These are phyloP conservation scores for Drosophila cognata DNA, from an alignment of 2,888 invertebrate species.

Conservation along the genomic window DNA sequence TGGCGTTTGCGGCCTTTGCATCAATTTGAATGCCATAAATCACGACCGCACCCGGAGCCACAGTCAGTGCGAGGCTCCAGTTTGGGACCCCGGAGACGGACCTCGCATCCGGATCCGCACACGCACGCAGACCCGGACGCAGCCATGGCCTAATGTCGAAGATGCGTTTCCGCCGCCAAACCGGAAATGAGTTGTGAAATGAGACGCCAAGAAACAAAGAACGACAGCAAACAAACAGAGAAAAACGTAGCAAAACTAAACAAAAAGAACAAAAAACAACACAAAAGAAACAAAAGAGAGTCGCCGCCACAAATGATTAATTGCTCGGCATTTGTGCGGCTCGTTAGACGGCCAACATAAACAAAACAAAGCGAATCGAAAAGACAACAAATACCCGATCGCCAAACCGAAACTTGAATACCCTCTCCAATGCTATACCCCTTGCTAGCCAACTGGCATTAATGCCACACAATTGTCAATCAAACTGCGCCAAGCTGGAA, in stretches of 20 bases:
- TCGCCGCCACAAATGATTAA: conserved; percentile 53
- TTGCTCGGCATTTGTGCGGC: conserved; percentile 62
- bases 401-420: background rate
- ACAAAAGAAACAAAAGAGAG: conserved; percentile 18
- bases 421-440: background rate
- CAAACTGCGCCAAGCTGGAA: background rate
- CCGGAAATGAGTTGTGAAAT: conserved; percentile 71
- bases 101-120: background rate
- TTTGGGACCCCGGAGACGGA: background rate
- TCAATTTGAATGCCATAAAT: conserved; percentile 67
- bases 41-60: conserved; percentile 22
- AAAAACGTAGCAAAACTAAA: conserved; percentile 1
- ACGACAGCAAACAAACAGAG: conserved; percentile 16
- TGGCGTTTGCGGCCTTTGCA: conserved; percentile 48
- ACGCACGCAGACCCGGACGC: conserved; percentile 25
- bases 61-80: background rate
- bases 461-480: background rate
- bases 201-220: conserved; percentile 50
- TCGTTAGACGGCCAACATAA: conserved; percentile 57
- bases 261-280: background rate
- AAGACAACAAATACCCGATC: background rate
- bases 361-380: conserved; percentile 27
- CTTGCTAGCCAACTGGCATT: background rate
- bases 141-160: conserved; percentile 60
- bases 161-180: conserved; percentile 66